Percentiles rank a stretch among this genome's conserved stretches.
phyloP scores from a whole-genome alignment of 1,140 invertebrate species.

The Ceratina calcarata region DNA sequence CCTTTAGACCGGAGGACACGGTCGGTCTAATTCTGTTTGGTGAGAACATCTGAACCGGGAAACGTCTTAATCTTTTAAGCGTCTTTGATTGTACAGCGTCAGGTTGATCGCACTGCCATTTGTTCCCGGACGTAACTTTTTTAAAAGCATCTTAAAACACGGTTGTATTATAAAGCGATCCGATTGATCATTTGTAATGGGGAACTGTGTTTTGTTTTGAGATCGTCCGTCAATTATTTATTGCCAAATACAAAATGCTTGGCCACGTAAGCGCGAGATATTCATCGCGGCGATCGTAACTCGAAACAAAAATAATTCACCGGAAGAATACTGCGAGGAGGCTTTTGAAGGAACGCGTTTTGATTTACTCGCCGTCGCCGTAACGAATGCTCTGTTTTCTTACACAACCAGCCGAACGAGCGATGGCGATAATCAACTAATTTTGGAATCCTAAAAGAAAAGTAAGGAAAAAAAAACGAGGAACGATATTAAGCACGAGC shows the following conservation, averaged over 20 bases:
- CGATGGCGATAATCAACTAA: slow-evolving; percentile 3
- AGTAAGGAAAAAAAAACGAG: not conserved
- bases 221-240: not conserved
- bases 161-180: no score
- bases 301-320: not conserved
- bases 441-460: not conserved
- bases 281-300: not conserved
- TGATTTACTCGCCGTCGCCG: not conserved
- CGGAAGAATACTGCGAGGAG: not conserved
- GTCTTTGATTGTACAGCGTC: not conserved
- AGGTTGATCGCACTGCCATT: not conserved
- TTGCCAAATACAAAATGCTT: not conserved
- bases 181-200: slow-evolving; percentile 41
- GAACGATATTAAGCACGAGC: not conserved
- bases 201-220: not conserved
- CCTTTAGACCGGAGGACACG: not conserved
- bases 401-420: not conserved
- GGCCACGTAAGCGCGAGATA: no score
- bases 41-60: not conserved
- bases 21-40: slow-evolving; percentile 4
- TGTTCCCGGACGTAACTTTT: not conserved
- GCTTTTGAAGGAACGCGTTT: not conserved
- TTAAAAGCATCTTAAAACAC: not conserved
- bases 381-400: slow-evolving; percentile 15
- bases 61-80: not conserved